Percentiles rank a stretch among this genome's conserved stretches.
These are phyloP conservation scores for Leptinotarsa juncta DNA, from an alignment of 2,888 invertebrate genomes.

Conservation along the genomic window DNA sequence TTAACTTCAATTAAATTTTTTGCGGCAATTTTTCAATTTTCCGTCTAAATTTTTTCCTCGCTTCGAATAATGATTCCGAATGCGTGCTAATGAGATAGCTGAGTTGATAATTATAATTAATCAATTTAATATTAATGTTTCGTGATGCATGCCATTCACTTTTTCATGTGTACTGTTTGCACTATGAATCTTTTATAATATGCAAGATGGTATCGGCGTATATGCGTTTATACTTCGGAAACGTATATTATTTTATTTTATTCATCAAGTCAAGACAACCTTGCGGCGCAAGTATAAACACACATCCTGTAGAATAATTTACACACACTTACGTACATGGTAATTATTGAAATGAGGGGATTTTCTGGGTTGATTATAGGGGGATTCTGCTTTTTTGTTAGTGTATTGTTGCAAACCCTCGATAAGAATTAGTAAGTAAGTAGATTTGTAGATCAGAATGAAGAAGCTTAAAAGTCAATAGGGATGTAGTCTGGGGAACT, in stretches of 20 bases:
- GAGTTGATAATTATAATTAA: slow-evolving; percentile 41
- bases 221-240: slow-evolving; percentile 32
- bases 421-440: background rate
- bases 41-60: slow-evolving; percentile 29
- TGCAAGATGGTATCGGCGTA: slow-evolving; percentile 32
- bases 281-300: slow-evolving; percentile 24
- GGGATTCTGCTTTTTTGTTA: background rate
- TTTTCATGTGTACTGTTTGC: slow-evolving; percentile 27
- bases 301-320: slow-evolving; percentile 29
- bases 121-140: slow-evolving; percentile 41
- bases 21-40: slow-evolving; percentile 4
- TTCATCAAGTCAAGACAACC: slow-evolving; percentile 25
- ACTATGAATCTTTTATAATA: slow-evolving; percentile 34
- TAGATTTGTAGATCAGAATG: background rate
- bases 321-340: slow-evolving; percentile 6
- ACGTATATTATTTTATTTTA: slow-evolving; percentile 31
- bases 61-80: slow-evolving; percentile 25
- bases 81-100: slow-evolving; percentile 34
- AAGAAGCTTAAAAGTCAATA: too few species aligned
- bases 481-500: too few species aligned
- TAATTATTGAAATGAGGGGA: slow-evolving; percentile 14
- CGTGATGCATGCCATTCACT: slow-evolving; percentile 36
- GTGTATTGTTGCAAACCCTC: background rate
- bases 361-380: slow-evolving; percentile 4
- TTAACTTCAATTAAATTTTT: background rate